Conservation (phyloP, 2,113 vertebrate genomes). For the Lontra canadensis region DNA sequence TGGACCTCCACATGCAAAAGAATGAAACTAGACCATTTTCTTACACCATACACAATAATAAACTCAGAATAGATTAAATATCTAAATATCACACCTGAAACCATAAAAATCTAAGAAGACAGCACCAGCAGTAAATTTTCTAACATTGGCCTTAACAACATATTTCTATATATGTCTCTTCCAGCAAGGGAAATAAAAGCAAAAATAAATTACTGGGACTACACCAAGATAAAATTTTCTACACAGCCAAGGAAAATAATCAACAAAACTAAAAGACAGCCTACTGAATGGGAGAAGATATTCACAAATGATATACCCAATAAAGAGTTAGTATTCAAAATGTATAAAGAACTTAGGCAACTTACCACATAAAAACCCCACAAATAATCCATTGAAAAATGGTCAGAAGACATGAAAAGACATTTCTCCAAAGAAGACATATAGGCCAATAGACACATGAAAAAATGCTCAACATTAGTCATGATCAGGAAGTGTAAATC, state of each 20-base stretch:
- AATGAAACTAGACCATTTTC: neutral
- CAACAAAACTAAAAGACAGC: neutral
- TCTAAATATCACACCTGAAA: neutral
- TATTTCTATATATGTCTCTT: neutral
- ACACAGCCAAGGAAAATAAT: neutral
- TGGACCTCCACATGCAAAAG: neutral
- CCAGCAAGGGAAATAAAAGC: neutral
- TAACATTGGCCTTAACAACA: neutral
- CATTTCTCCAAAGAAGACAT: neutral
- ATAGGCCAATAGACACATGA: neutral
- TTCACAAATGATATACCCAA: neutral
- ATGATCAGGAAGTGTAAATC: neutral
- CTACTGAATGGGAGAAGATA: neutral
- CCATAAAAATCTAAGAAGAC: neutral
- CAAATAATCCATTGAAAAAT: neutral
- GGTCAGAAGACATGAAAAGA: neutral
- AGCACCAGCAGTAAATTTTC: neutral
- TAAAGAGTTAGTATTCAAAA: neutral
- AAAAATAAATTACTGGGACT: neutral
- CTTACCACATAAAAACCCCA: neutral
- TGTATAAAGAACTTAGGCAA: neutral
- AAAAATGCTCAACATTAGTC: neutral
- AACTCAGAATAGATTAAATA: neutral
- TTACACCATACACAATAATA: neutral
- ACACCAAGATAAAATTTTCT: neutral